Evolutionary conservation across 1,140 invertebrate genomes (phyloP).

Genomic region (Drosophila ambigua): DNA sequence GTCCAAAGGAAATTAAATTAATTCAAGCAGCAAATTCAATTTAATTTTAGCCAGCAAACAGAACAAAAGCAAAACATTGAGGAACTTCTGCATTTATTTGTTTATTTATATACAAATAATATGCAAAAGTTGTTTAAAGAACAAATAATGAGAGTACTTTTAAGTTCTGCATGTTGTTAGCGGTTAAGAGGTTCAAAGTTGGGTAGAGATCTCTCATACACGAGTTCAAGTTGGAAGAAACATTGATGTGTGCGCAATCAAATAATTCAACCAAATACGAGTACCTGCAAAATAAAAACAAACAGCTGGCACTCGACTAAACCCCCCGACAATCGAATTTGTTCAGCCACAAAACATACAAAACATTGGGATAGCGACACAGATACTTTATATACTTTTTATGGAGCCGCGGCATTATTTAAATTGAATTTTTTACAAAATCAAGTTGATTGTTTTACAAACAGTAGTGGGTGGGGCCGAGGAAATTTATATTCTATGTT

Average conservation of each 20-base stretch:
- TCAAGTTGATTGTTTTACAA: constrained; percentile 75
- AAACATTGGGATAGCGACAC: constrained; percentile 21
- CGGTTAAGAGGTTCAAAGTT: too few species aligned
- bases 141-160: too few species aligned
- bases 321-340: constrained; percentile 71
- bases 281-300: background rate
- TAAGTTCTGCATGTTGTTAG: too few species aligned
- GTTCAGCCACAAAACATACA: constrained; percentile 23
- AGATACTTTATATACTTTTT: constrained; percentile 47
- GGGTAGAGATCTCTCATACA: too few species aligned
- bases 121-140: background rate
- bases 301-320: constrained; percentile 27
- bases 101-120: background rate
- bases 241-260: too few species aligned
- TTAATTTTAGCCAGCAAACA: constrained; percentile 47
- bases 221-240: too few species aligned
- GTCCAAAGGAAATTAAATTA: constrained; percentile 74
- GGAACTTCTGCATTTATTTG: too few species aligned
- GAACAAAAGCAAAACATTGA: constrained; percentile 1
- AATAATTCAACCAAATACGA: too few species aligned
- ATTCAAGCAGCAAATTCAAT: constrained; percentile 72
- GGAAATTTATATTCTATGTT: constrained; percentile 76
- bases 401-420: constrained; percentile 61
- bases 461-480: background rate
- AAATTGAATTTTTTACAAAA: constrained; percentile 78